Conservation (phyloP, 1,140 invertebrate species). For the Drosophila tani region DNA sequence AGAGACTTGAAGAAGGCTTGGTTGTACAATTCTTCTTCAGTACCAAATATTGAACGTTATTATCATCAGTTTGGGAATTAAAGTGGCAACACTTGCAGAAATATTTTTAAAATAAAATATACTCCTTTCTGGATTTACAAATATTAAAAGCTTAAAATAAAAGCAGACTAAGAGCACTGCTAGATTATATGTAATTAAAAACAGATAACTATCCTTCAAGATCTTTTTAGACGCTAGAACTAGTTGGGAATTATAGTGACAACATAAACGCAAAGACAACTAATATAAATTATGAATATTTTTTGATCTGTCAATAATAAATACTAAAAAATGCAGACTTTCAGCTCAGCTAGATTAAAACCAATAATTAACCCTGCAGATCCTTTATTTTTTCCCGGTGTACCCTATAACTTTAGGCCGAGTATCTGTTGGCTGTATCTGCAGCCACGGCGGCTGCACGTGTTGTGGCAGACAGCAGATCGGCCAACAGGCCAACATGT, state of each 20-base stretch:
- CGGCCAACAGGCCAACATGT: constrained; percentile 56
- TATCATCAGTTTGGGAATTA: not conserved
- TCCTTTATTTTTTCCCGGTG: not conserved
- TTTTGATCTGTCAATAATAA: not conserved
- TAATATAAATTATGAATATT: not conserved
- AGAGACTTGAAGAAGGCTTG: no score
- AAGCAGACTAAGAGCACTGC: no score
- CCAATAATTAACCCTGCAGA: not conserved
- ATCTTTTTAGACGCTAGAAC: not conserved
- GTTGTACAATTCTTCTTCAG: no score
- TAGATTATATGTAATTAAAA: no score
- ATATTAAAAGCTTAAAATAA: no score
- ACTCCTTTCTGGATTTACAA: not conserved
- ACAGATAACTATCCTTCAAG: no score
- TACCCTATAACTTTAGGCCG: not conserved
- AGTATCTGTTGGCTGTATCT: constrained; percentile 15
- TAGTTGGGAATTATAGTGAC: not conserved
- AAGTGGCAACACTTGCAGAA: not conserved
- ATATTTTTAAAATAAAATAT: not conserved
- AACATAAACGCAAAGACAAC: not conserved
- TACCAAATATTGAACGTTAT: no score
- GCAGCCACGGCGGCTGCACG: constrained; percentile 44
- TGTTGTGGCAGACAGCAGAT: constrained; percentile 46
- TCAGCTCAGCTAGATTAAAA: no score
- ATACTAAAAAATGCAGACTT: no score